Percentiles rank a stretch among this genome's conserved stretches.
These are phyloP conservation scores for Ruditapes philippinarum DNA, from an alignment of 1,140 invertebrate genomes.

Conservation along the genomic window DNA sequence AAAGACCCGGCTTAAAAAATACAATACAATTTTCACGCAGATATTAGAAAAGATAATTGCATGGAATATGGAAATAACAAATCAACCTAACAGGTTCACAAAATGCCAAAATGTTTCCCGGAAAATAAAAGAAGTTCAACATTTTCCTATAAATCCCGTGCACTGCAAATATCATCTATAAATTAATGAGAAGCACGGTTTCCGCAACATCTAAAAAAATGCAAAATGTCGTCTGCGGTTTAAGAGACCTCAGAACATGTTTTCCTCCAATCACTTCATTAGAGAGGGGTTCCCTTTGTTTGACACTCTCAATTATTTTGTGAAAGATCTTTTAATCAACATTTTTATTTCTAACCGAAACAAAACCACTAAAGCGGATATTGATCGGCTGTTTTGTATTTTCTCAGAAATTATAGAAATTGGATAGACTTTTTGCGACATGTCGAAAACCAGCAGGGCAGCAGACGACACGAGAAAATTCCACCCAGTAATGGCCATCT, in stretches of 20 bases:
- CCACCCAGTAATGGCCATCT: conserved; percentile 50
- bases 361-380: conserved; percentile 22
- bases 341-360: conserved; percentile 46
- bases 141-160: no score
- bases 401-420: conserved; percentile 53
- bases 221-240: conserved; percentile 36
- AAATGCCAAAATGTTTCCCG: background rate
- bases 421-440: conserved; percentile 56
- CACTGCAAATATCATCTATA: background rate
- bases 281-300: conserved; percentile 29
- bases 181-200: background rate
- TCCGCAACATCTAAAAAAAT: background rate
- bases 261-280: conserved; percentile 43
- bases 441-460: conserved; percentile 53
- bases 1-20: no score
- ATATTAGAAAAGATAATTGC: no score
- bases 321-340: conserved; percentile 49
- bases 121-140: background rate
- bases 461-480: conserved; percentile 49
- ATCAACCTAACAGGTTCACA: background rate
- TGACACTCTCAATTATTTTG: conserved; percentile 35
- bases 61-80: no score
- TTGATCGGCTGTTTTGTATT: conserved; percentile 50
- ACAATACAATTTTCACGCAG: no score
- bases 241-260: conserved; percentile 18